Evolutionary conservation across 2,888 invertebrate genomes (phyloP).

Genomic region (Lochmaea crataegi): DNA sequence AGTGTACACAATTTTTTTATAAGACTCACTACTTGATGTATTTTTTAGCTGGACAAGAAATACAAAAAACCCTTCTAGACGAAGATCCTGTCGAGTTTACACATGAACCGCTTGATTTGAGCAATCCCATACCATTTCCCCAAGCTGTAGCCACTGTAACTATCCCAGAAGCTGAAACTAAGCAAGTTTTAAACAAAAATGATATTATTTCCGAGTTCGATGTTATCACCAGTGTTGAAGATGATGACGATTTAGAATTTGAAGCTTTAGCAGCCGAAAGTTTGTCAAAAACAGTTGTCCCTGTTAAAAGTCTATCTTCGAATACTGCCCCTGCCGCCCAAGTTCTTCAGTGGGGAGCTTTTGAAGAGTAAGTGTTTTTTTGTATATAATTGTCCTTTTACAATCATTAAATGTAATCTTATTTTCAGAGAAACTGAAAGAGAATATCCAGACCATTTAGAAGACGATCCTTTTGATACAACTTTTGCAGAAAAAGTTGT

Average conservation of each 20-base stretch:
- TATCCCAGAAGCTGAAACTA: neutral
- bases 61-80: conserved; percentile 76
- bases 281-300: conserved; percentile 68
- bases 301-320: conserved; percentile 33
- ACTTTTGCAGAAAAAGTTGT: conserved; percentile 83
- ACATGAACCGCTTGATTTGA: conserved; percentile 79
- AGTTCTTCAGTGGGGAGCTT: conserved; percentile 72
- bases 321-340: conserved; percentile 60
- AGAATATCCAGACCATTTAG: conserved; percentile 64
- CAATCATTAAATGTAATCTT: neutral
- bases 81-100: conserved; percentile 76
- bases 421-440: conserved; percentile 21
- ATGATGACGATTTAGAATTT: conserved; percentile 82
- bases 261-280: conserved; percentile 83
- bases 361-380: conserved; percentile 65
- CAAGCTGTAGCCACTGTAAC: conserved; percentile 38
- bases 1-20: neutral
- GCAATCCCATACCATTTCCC: conserved; percentile 68
- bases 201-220: conserved; percentile 67
- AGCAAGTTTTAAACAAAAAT: conserved; percentile 44
- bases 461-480: conserved; percentile 86
- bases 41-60: conserved; percentile 53
- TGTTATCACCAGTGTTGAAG: conserved; percentile 65
- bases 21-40: too few relatives aligned
- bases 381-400: neutral